A percentile compares a stretch with the other conserved stretches of the same genome.
Evolutionary conservation across 2,888 invertebrate genomes (phyloP).

Genomic region (Adelognathus sp.): DNA sequence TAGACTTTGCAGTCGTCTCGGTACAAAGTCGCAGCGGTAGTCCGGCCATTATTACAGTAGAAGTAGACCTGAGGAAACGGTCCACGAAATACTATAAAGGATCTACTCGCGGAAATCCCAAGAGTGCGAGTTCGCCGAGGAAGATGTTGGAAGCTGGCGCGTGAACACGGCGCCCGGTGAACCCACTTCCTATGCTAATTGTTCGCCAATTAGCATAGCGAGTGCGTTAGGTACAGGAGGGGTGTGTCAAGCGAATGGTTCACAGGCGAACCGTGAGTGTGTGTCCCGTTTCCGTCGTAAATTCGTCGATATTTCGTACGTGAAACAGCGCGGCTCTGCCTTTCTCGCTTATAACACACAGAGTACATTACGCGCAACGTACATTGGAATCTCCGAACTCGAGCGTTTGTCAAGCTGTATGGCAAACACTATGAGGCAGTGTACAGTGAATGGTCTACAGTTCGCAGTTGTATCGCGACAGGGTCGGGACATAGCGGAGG

Average conservation of each 20-base stretch:
- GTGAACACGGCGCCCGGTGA: constrained; percentile 42
- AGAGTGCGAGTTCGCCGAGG: not conserved
- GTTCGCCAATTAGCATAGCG: constrained; percentile 78
- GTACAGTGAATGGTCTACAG: not conserved
- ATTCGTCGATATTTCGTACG: constrained; percentile 77
- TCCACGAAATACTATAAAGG: not conserved
- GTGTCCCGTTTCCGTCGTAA: constrained; percentile 80
- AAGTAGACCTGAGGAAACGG: not conserved
- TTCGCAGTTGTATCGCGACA: not conserved
- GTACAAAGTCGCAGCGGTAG: not conserved
- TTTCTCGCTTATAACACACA: constrained; percentile 19
- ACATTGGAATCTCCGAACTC: constrained; percentile 40
- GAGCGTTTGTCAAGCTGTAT: constrained; percentile 30
- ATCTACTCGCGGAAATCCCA: constrained; percentile 14
- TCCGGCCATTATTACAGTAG: not conserved
- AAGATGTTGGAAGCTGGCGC: constrained; percentile 33
- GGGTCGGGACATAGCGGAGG: constrained; percentile 30
- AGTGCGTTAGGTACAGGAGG: constrained; percentile 66
- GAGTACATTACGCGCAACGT: no score
- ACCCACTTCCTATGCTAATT: constrained; percentile 79
- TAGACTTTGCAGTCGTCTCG: not conserved
- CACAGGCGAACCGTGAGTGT: constrained; percentile 65
- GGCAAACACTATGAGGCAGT: not conserved
- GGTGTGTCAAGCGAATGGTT: constrained; percentile 58
- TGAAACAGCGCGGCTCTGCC: constrained; percentile 45